Evolutionary conservation across 2,888 invertebrate species (phyloP), one percentile per base, ranked within the genome.

Genomic region (Phortica magna): DNA sequence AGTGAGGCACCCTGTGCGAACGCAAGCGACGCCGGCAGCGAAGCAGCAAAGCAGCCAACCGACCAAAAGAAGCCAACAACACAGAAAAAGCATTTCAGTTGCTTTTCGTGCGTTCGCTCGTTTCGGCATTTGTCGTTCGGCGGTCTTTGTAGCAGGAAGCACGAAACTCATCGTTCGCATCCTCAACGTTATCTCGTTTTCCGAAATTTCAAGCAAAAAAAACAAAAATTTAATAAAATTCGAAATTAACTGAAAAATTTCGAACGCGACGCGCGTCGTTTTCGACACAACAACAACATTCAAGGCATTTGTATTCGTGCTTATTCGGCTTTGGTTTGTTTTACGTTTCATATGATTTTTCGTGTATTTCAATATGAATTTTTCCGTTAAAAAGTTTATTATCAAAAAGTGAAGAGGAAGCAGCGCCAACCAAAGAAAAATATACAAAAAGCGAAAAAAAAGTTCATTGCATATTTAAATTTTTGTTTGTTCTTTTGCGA

Each of bases 51-150:
- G 61, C 41, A 59, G 57, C 82, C 78, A 81, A 83, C 83, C 78
- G 86, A 83, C 78, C 19, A 22, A 17, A 55, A 55, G 55, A 55
- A 55, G 10, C 14, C 53, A 57, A 57, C 57, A 57, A 17, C 57
- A 57, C 43, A 43, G 48, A n/a, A n/a, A n/a, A n/a, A n/a, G n/a
- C n/a, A 31, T 9, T 31, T 67, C 57, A 42, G 73, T 67, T 17
- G 42, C 57, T 80, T 19, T 7, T 48, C 48, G 67, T 55, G 19
- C 41, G 41, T 7, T 41, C 10, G 61, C 61, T 61, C 64, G 31
- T 76, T 79, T 12, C 57, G 57, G 6, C 88, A 85, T 88, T 88
- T 85, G 78, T 83, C 87, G 79, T 86, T 88, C 85, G 85, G 79
- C 84, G 87, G 88, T 88, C 85, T 74, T 79, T 75, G 83, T 77